phyloP scores from a whole-genome alignment of 2,797 vertebrate species.

The Pseudochromis fuscus region DNA sequence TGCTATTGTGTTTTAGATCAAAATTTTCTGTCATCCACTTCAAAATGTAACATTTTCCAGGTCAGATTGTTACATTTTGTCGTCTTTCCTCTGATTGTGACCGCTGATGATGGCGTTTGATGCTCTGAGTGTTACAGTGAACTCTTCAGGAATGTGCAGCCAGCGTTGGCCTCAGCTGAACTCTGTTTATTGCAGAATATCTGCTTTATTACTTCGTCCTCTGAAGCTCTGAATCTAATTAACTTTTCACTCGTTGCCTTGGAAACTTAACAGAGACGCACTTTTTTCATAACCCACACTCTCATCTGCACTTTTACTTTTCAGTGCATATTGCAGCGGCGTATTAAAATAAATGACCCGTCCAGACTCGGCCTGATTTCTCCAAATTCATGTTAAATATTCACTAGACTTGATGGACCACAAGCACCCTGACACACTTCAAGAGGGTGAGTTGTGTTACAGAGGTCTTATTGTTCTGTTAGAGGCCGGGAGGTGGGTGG shows the following conservation, averaged over 20 bases:
- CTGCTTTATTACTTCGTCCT: slow-evolving; percentile 42
- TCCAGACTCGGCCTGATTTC: not conserved
- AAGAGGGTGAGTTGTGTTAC: slow-evolving; percentile 32
- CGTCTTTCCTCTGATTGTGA: no score
- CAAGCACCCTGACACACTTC: slow-evolving; percentile 45
- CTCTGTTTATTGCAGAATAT: slow-evolving; percentile 28
- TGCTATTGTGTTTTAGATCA: no score
- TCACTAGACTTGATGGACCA: not conserved
- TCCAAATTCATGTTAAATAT: not conserved
- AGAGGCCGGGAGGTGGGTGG: slow-evolving; percentile 52
- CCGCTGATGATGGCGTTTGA: no score
- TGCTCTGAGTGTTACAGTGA: no score
- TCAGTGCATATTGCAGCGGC: not conserved
- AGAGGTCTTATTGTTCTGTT: slow-evolving; percentile 63
- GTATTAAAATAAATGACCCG: not conserved
- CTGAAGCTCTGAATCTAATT: slow-evolving; percentile 51
- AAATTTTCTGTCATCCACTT: no score
- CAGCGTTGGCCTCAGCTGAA: not conserved
- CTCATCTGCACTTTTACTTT: not conserved
- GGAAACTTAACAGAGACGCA: slow-evolving; percentile 47
- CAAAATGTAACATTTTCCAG: no score
- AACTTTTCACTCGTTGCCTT: slow-evolving; percentile 51
- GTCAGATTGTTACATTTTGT: no score
- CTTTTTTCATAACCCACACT: not conserved
- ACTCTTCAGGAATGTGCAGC: slow-evolving; percentile 41